A percentile compares a stretch with the other conserved stretches of the same genome.
Evolutionary conservation across 2,888 invertebrate species (phyloP).

Genomic region (Neoaliturus tenellus): DNA sequence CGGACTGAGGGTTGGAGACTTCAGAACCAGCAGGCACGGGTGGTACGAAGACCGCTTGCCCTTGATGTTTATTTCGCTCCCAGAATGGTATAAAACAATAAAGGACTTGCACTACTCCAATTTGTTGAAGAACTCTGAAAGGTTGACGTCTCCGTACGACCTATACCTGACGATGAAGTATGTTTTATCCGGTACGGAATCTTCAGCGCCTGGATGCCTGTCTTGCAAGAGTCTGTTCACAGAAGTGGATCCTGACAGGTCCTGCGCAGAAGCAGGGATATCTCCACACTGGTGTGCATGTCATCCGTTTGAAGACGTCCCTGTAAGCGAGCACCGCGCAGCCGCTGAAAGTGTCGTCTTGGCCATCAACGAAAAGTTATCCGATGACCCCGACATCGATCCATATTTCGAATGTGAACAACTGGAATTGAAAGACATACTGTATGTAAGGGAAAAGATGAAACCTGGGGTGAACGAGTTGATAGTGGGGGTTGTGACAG

Average conservation of each 20-base stretch:
- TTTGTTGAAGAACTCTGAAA: slow-evolving; percentile 78
- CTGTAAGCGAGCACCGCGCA: too few relatives aligned
- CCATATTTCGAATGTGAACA: background rate
- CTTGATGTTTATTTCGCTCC: slow-evolving; percentile 81
- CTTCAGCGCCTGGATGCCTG: slow-evolving; percentile 72
- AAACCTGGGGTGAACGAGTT: background rate
- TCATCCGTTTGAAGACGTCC: slow-evolving; percentile 68
- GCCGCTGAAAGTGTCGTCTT: background rate
- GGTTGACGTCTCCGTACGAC: slow-evolving; percentile 85
- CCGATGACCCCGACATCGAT: background rate
- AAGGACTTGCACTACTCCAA: slow-evolving; percentile 76
- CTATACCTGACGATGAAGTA: slow-evolving; percentile 82
- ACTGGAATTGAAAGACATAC: slow-evolving; percentile 72
- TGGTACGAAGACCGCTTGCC: slow-evolving; percentile 88
- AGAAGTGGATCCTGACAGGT: slow-evolving; percentile 76
- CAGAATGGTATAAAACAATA: slow-evolving; percentile 76
- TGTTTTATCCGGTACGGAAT: slow-evolving; percentile 73
- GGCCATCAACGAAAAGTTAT: background rate
- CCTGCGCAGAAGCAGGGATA: slow-evolving; percentile 81
- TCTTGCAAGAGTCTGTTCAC: slow-evolving; percentile 80
- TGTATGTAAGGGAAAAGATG: slow-evolving; percentile 71
- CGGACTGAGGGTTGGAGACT: slow-evolving; percentile 84
- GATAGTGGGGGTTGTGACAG: slow-evolving; percentile 74
- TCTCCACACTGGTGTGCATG: slow-evolving; percentile 87
- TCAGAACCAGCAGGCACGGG: slow-evolving; percentile 80